Evolutionary conservation across 2,888 invertebrate genomes (phyloP).

Genomic region (Luperina testacea): DNA sequence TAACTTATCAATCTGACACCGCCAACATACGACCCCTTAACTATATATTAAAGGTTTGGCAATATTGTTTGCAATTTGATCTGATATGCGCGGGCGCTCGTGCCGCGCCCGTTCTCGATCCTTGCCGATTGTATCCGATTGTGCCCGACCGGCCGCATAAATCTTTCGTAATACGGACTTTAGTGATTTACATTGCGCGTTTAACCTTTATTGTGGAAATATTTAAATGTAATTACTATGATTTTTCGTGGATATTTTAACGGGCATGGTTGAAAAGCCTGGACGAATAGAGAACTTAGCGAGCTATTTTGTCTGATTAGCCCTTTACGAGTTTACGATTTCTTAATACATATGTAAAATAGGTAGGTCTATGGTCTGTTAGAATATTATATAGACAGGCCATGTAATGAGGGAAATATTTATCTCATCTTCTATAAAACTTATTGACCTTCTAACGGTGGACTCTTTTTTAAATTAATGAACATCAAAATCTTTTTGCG

Average conservation of each 20-base stretch:
- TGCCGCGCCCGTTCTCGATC: conserved; percentile 76
- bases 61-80: conserved; percentile 69
- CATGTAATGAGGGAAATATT: not conserved
- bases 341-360: not conserved
- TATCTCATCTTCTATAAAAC: not conserved
- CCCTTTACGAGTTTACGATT: too few relatives aligned
- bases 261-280: not conserved
- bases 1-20: conserved; percentile 51
- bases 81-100: conserved; percentile 69
- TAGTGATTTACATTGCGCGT: conserved; percentile 69
- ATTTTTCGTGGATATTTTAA: conserved; percentile 42
- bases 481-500: not conserved
- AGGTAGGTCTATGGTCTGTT: not conserved
- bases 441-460: not conserved
- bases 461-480: not conserved
- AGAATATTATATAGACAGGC: not conserved
- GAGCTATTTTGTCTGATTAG: not conserved
- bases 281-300: not conserved
- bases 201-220: conserved; percentile 68
- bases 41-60: conserved; percentile 67
- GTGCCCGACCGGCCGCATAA: conserved; percentile 67
- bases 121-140: conserved; percentile 67
- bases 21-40: conserved; percentile 57
- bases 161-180: conserved; percentile 72
- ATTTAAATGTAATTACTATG: conserved; percentile 62